phyloP scores from a whole-genome alignment of 2,888 invertebrate species.

The Tetragonisca angustula region DNA sequence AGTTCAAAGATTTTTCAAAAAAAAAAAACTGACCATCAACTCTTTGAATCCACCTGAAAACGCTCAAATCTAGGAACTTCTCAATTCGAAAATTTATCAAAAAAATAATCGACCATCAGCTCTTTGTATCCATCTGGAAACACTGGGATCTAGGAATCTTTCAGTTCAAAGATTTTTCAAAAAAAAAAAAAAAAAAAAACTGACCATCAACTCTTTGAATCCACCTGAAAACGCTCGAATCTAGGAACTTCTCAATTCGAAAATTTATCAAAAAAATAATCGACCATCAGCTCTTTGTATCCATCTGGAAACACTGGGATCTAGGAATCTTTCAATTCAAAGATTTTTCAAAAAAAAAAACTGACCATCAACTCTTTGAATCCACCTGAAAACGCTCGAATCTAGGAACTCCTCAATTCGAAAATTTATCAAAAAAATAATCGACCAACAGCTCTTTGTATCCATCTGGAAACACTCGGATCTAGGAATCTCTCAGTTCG shows the following conservation, averaged over 20 bases:
- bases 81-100: no score
- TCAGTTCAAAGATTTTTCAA: no score
- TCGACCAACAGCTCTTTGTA: background rate
- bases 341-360: background rate
- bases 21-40: background rate
- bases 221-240: background rate
- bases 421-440: no score
- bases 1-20: background rate
- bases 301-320: conserved; percentile 4
- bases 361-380: background rate
- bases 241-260: background rate
- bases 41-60: background rate
- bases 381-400: background rate
- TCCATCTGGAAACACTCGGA: background rate
- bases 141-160: background rate
- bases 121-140: background rate
- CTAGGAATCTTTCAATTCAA: background rate
- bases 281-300: background rate
- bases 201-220: no score
- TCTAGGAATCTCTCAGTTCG: no score
- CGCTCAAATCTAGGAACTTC: background rate
- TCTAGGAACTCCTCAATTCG: background rate
- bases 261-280: no score
- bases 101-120: background rate
- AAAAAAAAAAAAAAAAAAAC: background rate